These are phyloP conservation scores for Montipora cactus DNA, from an alignment of 64 coral and sea anemone species.

Conservation along the genomic window DNA sequence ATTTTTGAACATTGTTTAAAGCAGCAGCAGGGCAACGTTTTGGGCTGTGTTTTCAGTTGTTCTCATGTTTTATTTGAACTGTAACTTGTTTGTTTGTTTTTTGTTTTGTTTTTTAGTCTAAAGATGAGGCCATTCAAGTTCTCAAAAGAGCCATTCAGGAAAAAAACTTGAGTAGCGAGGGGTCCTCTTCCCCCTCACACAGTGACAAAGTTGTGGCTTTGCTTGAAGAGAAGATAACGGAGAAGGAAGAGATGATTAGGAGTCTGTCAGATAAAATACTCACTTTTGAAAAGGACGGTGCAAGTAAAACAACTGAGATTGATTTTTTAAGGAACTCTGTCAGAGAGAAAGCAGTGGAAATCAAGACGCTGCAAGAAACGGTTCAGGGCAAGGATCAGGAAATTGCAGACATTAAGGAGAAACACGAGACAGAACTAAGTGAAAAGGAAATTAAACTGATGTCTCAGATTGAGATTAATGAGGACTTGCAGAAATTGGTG, in stretches of 20 bases:
- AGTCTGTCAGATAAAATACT: conserved; percentile 18
- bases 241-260: conserved; percentile 75
- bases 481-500: conserved; percentile 23
- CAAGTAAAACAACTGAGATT: conserved; percentile 27
- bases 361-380: conserved; percentile 10
- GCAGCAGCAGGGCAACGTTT: too few species aligned
- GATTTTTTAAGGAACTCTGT: conserved; percentile 9
- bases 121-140: conserved; percentile 98
- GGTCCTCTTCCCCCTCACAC: conserved; percentile 46
- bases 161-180: conserved; percentile 80
- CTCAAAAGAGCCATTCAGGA: conserved; percentile 95
- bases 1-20: too few species aligned
- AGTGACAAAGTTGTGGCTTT: conserved; percentile 78
- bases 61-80: not conserved
- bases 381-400: conserved; percentile 34
- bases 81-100: not conserved
- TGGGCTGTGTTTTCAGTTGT: too few species aligned
- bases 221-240: conserved; percentile 83
- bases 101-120: conserved; percentile 65
- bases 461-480: not conserved
- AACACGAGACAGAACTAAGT: conserved; percentile 55
- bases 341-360: not conserved
- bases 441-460: conserved; percentile 42
- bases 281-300: conserved; percentile 28
- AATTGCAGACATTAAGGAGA: conserved; percentile 49